phyloP scores from a whole-genome alignment of 1,140 invertebrate genomes.

The Helicoverpa armigera region DNA sequence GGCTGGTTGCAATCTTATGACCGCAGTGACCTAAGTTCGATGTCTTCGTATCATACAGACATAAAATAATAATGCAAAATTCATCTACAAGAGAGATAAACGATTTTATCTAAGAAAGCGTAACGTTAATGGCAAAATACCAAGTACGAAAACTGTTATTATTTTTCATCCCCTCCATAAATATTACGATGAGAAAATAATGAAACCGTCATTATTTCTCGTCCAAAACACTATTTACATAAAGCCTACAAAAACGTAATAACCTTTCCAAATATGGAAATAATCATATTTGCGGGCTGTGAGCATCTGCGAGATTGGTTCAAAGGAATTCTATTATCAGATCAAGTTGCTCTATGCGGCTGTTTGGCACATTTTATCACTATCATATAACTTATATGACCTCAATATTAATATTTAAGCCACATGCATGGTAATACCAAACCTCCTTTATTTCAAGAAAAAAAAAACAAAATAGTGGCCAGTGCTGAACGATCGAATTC shows the following conservation, averaged over 20 bases:
- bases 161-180: not conserved
- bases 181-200: conserved; percentile 5
- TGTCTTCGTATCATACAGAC: too few species aligned
- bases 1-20: too few species aligned
- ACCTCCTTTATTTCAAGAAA: too few species aligned
- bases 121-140: too few species aligned
- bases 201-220: not conserved
- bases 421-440: too few species aligned
- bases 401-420: not conserved
- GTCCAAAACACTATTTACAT: conserved; percentile 16
- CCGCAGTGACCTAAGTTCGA: too few species aligned
- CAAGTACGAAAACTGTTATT: not conserved
- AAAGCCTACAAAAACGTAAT: conserved; percentile 32
- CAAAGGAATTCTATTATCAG: conserved; percentile 21
- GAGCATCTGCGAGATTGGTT: conserved; percentile 23
- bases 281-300: conserved; percentile 25
- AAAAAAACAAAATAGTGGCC: not conserved
- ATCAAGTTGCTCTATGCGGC: conserved; percentile 12
- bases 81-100: too few species aligned
- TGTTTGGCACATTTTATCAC: not conserved
- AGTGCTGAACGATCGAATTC: too few species aligned
- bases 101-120: too few species aligned
- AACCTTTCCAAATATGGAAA: conserved; percentile 30
- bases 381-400: conserved; percentile 1
- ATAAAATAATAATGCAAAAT: too few species aligned